Percentiles rank a stretch among this genome's conserved stretches.
Conservation (phyloP, 2,797 vertebrate species). For the Hybognathus amarus region DNA sequence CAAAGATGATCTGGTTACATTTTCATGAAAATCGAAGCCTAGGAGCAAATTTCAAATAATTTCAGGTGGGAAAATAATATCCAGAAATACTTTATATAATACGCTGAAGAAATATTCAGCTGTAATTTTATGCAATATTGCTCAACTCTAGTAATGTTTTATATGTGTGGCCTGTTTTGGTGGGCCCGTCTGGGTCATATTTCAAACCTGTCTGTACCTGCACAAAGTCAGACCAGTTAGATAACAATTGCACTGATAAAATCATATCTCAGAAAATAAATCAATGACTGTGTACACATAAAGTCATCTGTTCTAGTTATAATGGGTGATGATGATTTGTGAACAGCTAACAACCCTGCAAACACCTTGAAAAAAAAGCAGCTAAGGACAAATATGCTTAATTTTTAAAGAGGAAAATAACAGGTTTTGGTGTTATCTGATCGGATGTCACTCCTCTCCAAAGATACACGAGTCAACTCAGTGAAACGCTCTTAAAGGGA, state of each 20-base stretch:
- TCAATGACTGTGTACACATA: not conserved
- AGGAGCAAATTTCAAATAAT: too few relatives aligned
- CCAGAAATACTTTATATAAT: not conserved
- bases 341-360: conserved; percentile 18
- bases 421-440: not conserved
- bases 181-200: not conserved
- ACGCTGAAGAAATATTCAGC: not conserved
- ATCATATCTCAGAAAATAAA: conserved; percentile 7
- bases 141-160: not conserved
- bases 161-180: not conserved
- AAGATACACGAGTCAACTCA: not conserved
- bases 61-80: too few relatives aligned
- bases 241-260: not conserved
- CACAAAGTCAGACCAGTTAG: not conserved
- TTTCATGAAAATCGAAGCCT: too few relatives aligned
- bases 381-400: conserved; percentile 20
- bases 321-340: not conserved
- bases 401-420: not conserved
- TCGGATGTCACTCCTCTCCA: not conserved
- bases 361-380: conserved; percentile 40
- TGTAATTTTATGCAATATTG: not conserved
- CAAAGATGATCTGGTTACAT: too few relatives aligned
- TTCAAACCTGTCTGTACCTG: conserved; percentile 21
- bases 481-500: not conserved
- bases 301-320: not conserved